A percentile compares a stretch with the other conserved stretches of the same genome.
Conservation (phyloP, 2,797 vertebrate species). For the Silurus aristotelis region DNA sequence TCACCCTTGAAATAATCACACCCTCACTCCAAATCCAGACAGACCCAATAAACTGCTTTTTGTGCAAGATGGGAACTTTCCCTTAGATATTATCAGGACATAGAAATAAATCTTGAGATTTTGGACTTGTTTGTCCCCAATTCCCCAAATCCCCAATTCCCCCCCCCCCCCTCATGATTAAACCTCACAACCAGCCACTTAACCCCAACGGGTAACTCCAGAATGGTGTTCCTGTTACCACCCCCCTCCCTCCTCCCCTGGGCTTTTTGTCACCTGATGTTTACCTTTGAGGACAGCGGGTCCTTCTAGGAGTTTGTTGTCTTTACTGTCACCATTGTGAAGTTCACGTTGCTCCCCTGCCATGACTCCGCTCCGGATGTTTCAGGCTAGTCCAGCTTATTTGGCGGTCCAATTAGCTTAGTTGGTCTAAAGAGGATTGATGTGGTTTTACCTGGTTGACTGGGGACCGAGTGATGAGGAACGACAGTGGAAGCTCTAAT, state of each 20-base stretch:
- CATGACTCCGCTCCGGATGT: slow-evolving; percentile 30
- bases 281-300: neutral
- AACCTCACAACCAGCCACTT: neutral
- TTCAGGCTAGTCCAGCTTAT: slow-evolving; percentile 15
- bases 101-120: neutral
- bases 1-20: neutral
- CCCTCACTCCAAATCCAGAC: neutral
- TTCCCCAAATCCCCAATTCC: neutral
- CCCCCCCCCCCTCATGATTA: no score
- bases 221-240: neutral
- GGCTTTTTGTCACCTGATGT: slow-evolving; percentile 10
- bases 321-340: slow-evolving; percentile 16
- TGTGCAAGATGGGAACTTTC: neutral
- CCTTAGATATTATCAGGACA: neutral
- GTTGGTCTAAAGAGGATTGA: slow-evolving; percentile 46
- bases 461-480: slow-evolving; percentile 74
- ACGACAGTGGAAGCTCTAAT: slow-evolving; percentile 84
- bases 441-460: slow-evolving; percentile 31
- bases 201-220: neutral
- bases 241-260: neutral
- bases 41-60: neutral
- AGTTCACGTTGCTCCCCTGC: slow-evolving; percentile 20
- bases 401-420: slow-evolving; percentile 46
- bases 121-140: neutral
- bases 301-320: slow-evolving; percentile 8